Base-by-base conservation (phyloP, 2,888 invertebrate species). In the Tetheella fluctuosa region DNA sequence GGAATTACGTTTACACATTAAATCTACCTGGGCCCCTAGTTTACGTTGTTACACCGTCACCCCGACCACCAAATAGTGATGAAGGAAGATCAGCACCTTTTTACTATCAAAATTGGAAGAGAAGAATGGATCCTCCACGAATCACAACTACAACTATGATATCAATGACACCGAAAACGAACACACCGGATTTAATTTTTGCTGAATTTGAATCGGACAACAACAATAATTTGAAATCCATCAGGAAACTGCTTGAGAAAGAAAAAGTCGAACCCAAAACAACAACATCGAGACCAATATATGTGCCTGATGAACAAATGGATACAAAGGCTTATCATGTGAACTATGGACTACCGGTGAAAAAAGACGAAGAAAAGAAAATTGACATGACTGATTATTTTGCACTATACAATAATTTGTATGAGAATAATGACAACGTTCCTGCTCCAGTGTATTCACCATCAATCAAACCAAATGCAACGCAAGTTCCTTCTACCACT, bases 61-160 rank as follows among this genome's bases (percentile, higher is more conserved):
- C 92, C 7, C 76, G 79, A 62, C 68, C 80, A 4, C 61, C 72
- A 7, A 74, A 79, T 64, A 75, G 60, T n/a, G 76, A 85, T 62
- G 82, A 80, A 65, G 89, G 81, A 28, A 83, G 88, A 69, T 79
- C 89, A 12, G 86, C 85, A 1, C 91, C 91, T 5, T 92, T 91
- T 61, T 93, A 92, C 69, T 92, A 93, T 63, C 87, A 87, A 65
- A 90, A 88, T 71, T 92, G 92, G 92, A 87, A 86, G 78, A 81
- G 86, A 74, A 80, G 92, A 64, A 89, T 90, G 85, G 92, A 92
- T 59, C 57, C 83, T 0, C 83, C 80, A 15, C 63, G 63, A 30
- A 86, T 85, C 34, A 57, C 61, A 17, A 77, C 80, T 3, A 72
- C 74, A 12, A 67, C 77, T 0, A 79, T 80, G 3, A 79, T 85